phyloP scores from a whole-genome alignment of 2,113 vertebrate species.

The Pseudopodoces humilis region DNA sequence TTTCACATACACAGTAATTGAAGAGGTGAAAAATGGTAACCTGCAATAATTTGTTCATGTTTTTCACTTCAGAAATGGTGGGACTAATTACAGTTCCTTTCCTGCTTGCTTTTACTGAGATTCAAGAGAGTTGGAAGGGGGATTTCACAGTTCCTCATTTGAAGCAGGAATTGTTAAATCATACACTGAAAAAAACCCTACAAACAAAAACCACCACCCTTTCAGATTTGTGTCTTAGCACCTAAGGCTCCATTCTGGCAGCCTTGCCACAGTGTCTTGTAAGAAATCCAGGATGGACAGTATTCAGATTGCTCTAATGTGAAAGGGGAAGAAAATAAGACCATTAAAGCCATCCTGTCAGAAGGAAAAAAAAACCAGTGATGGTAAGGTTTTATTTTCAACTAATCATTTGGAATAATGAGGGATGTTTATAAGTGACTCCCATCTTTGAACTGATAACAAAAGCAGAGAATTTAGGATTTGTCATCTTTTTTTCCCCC shows the following conservation, averaged over 20 bases:
- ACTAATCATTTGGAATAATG: neutral
- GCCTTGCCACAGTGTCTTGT: neutral
- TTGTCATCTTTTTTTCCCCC: accelerated
- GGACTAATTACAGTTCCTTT: neutral
- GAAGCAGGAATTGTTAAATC: neutral
- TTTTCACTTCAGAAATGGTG: neutral
- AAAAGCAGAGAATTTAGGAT: neutral
- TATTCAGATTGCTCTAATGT: neutral
- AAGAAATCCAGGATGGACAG: neutral
- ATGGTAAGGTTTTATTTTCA: neutral
- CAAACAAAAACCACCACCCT: neutral
- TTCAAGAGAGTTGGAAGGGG: neutral
- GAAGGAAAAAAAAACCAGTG: accelerated
- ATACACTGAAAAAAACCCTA: neutral
- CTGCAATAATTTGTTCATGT: neutral
- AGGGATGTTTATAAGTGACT: neutral
- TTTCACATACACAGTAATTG: neutral
- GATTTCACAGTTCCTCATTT: neutral
- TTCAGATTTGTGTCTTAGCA: neutral
- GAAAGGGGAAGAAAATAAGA: neutral
- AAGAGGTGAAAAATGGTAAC: neutral
- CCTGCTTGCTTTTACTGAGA: neutral
- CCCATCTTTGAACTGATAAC: neutral
- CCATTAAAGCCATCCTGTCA: neutral
- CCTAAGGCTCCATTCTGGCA: neutral